Evolutionary conservation across 2,888 invertebrate species (phyloP).

Genomic region (Helleia helle): DNA sequence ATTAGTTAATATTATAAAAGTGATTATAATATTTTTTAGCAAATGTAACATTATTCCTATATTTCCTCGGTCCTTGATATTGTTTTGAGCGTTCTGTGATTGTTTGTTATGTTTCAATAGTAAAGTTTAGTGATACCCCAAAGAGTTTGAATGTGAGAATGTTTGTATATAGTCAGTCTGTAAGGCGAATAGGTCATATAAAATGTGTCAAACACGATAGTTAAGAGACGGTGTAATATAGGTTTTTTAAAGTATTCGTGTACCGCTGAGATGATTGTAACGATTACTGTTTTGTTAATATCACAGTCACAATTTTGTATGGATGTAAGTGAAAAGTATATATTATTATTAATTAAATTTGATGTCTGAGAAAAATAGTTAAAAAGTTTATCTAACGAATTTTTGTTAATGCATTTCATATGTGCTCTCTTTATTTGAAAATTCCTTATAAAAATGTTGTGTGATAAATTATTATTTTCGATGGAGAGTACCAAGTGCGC

Average conservation of each 20-base stretch:
- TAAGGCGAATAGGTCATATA: constrained; percentile 26
- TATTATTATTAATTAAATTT: too few species aligned
- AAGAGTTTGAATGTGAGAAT: constrained; percentile 24
- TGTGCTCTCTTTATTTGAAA: constrained; percentile 1
- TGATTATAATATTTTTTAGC: too few species aligned
- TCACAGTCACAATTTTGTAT: constrained; percentile 5
- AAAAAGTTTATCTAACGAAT: background rate
- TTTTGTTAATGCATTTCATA: too few species aligned
- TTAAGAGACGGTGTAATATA: constrained; percentile 13
- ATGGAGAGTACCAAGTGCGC: background rate
- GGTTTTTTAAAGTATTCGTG: background rate
- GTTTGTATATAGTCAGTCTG: constrained; percentile 27
- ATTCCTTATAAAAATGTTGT: background rate
- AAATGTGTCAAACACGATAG: constrained; percentile 31
- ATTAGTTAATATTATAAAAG: too few species aligned
- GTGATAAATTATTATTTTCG: background rate
- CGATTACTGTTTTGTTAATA: background rate
- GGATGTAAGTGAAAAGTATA: too few species aligned
- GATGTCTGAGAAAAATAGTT: too few species aligned
- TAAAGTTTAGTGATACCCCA: constrained; percentile 18
- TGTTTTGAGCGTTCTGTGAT: constrained; percentile 11
- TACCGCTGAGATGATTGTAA: background rate
- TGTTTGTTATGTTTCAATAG: background rate
- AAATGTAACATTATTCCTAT: too few species aligned
- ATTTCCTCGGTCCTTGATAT: too few species aligned